Evolutionary conservation across 1,140 invertebrate genomes (phyloP), one percentile per base, ranked within the genome.

Genomic region (Anagrus nilaparvatae): DNA sequence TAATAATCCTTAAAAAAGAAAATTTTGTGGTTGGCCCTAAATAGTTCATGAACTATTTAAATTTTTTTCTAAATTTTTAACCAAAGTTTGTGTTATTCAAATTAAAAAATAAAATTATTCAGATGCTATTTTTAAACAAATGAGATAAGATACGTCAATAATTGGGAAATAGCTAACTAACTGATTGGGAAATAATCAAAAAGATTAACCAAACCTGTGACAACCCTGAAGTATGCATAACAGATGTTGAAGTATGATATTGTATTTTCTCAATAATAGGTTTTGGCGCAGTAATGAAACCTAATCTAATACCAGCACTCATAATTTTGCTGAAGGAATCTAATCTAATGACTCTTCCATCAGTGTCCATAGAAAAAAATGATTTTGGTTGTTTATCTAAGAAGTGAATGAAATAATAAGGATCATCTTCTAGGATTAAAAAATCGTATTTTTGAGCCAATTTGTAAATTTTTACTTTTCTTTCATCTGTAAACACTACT

Each of bases 301-400:
- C 77, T 3, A 78, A 44, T 29, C 73, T 57, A 14, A 72, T 36
- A 13, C 71, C 72, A 5, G 70, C 63, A 43, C 66, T 76, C 3
- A 80, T 49, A 19, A 77, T 58, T 65, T 80, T 80, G 14, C 77
- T 79, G 46, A 79, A 76, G 0, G 77, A 78, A 50, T 80, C 78
- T 46, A 75, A 65, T 52, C 78, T 58, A 29, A 80, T 48, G 0
- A 80, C 78, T 13, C 77, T 64, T 3, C 76, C 75, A 18, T 78
- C 75, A 0, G 60, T 67, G 50, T 80, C 77, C 50, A 79, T 46
- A 0, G 76, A 76, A 0, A 80, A 56, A 36, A 79, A 72, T 32
- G 72, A 74, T 3, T 55, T 61, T 0, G 73, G 62, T 34, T 63
- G 59, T 20, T 72, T 58, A 58, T 62, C 57, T 25, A 60, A 37